Base-by-base conservation (phyloP, 1,140 invertebrate genomes). In the Nasonia longicornis region DNA sequence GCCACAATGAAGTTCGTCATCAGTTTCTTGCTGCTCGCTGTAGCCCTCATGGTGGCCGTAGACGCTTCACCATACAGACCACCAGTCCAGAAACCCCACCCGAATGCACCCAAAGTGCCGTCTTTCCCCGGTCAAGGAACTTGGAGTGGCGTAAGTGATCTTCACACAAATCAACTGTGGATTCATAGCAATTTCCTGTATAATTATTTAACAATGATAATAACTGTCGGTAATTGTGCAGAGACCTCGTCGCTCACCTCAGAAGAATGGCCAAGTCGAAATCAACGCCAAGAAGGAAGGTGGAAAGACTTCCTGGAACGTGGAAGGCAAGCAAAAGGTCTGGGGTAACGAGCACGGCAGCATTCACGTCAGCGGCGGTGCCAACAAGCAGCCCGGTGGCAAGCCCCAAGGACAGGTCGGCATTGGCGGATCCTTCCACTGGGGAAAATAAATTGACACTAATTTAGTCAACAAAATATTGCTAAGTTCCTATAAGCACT, bases 81-180 rank as follows among this genome's bases (percentile, higher is more conserved):
- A 42, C 58, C 48, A 11, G 10, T 72, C n/a, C 16, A 12, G 12
- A 73, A 14, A 3, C 77, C 77, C 2, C 12, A 63, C 12, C 78
- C 80, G 11, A 58, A 75, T 38, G n/a, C 16, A 52, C 58, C 11
- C n/a, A 20, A n/a, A 75, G 48, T 83, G n/a, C 83, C 83, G 3
- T 79, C 63, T 74, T 78, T 82, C 58, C 83, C 83, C 2, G 81
- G 75, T 58, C 83, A 80, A 11, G 78, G 70, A 14, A 70, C 81
- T 14, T 22, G 64, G n/a, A 38, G 14, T 48, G 7, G 7, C 11
- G 64, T 52, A 52, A 78, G 38, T 45, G 11, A 31, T 10, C 8
- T 66, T 69, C 6, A 31, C 71, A 31, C n/a, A 38, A 26, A 26
- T 45, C 20, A n/a, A 3, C 1, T 16, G 1, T 38, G n/a, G 3